phyloP scores from a whole-genome alignment of 2,888 invertebrate species.

The Mesochorus sp. region DNA sequence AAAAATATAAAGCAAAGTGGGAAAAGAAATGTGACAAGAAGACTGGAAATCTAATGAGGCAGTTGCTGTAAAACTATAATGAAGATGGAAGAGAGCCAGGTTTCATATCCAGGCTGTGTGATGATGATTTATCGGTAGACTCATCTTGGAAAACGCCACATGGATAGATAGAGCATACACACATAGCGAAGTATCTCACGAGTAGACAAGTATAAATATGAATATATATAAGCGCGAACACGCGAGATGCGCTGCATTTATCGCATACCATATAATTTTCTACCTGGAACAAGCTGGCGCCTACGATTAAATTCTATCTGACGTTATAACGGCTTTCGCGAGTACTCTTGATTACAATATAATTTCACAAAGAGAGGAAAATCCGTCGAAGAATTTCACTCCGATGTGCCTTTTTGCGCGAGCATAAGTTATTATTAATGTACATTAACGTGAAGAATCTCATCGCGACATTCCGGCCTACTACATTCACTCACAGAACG shows the following conservation, averaged over 20 bases:
- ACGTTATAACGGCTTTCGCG: background rate
- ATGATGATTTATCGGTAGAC: slow-evolving; percentile 52
- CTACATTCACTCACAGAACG: background rate
- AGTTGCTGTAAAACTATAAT: slow-evolving; percentile 39
- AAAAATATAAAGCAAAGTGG: background rate
- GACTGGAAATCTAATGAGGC: slow-evolving; percentile 25
- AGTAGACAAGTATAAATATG: background rate
- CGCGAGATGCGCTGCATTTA: slow-evolving; percentile 24
- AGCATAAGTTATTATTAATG: background rate
- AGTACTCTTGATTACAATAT: slow-evolving; percentile 28
- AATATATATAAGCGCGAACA: background rate
- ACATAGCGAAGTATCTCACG: slow-evolving; percentile 3
- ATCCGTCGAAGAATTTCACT: slow-evolving; percentile 10
- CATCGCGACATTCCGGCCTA: background rate
- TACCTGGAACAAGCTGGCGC: slow-evolving; percentile 40
- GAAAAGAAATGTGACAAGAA: slow-evolving; percentile 1
- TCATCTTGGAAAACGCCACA: slow-evolving; percentile 7
- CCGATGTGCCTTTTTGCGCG: background rate
- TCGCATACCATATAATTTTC: slow-evolving; percentile 43
- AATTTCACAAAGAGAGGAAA: slow-evolving; percentile 33
- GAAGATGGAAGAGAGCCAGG: slow-evolving; percentile 45
- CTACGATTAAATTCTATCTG: slow-evolving; percentile 50
- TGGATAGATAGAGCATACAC: background rate
- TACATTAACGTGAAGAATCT: background rate
- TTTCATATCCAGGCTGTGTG: slow-evolving; percentile 32